Base-by-base conservation (phyloP, 2,113 vertebrate species). In the Triplophysa rosa region DNA sequence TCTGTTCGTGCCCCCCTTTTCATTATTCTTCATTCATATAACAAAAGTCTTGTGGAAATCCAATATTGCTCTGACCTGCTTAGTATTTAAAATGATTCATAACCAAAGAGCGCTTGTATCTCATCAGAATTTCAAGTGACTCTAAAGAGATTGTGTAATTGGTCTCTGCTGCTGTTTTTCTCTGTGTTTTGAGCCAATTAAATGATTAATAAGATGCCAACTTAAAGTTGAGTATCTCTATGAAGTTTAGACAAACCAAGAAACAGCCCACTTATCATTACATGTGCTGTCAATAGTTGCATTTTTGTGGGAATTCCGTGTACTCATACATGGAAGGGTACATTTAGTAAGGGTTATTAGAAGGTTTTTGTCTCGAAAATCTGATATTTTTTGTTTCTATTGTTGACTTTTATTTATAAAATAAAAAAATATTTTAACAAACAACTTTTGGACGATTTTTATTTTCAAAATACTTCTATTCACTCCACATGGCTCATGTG, bases 101-200 rank as follows among this genome's bases (percentile, higher is more conserved):
- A 14, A 29, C 19, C 29, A 3, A 21, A 56, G 52, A 71, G 52
- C 29, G 21, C 45, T 33, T 24, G 37, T 78, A 67, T 78, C 37
- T 63, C 61, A 49, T 64, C 40, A 29, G 66, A 40, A 69, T 69
- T 68, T 69, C 12, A 47, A 52, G 64, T 17, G 42, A 52, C 40
- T 77, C 9, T 82, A 59, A 59, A 71, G 14, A 47, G 42, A 37
- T 78, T 67, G 66, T 73, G 56, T 71, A 58, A 71, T 71, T 56
- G 49, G 68, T 56, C 49, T 70, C 29, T 45, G 0, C 62, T 65
- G 23, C 54, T 26, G 29, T 65, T 59, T 68, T 3, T 29, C 72
- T 67, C 62, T 45, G 9, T 49, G 77, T 66, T 74, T 82, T 63
- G 17, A 37, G 42, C 14, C 42, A 69, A 83, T 83, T 68, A 75